Evolutionary conservation across 2,113 vertebrate species (phyloP).

Genomic region (Romanogobio albipinnatus): DNA sequence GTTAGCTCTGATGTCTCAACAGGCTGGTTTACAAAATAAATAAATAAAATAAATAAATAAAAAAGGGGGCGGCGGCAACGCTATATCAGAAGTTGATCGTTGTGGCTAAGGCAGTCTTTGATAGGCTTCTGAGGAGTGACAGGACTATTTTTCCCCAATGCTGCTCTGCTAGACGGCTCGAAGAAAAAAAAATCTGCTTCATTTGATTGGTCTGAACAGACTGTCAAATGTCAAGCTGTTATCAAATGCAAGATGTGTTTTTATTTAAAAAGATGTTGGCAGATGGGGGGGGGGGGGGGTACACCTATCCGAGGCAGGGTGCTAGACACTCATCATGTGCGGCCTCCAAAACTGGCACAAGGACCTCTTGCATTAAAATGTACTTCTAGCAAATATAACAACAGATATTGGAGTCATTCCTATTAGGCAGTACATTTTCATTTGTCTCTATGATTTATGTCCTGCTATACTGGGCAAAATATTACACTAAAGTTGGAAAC

Average conservation of each 20-base stretch:
- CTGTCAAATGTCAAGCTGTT: constrained; percentile 80
- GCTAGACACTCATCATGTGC: constrained; percentile 69
- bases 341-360: constrained; percentile 50
- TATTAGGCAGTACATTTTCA: neutral
- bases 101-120: constrained; percentile 68
- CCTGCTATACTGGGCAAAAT: too few species aligned
- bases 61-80: constrained; percentile 45
- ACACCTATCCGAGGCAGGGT: constrained; percentile 70
- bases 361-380: neutral
- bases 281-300: constrained; percentile 52
- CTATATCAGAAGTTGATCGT: constrained; percentile 73
- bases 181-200: neutral
- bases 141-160: constrained; percentile 63
- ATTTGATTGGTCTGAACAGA: constrained; percentile 76
- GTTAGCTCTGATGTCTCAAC: constrained; percentile 63
- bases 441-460: neutral
- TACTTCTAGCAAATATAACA: constrained; percentile 40
- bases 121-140: constrained; percentile 72
- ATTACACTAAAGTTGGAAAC: too few species aligned
- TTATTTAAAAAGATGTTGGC: constrained; percentile 68
- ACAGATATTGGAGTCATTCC: neutral
- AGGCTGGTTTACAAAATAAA: constrained; percentile 59
- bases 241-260: constrained; percentile 74
- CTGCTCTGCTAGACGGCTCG: constrained; percentile 37
- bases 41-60: constrained; percentile 65